Base-by-base conservation (phyloP, 2,113 vertebrate species). In the Girardinichthys multiradiatus region DNA sequence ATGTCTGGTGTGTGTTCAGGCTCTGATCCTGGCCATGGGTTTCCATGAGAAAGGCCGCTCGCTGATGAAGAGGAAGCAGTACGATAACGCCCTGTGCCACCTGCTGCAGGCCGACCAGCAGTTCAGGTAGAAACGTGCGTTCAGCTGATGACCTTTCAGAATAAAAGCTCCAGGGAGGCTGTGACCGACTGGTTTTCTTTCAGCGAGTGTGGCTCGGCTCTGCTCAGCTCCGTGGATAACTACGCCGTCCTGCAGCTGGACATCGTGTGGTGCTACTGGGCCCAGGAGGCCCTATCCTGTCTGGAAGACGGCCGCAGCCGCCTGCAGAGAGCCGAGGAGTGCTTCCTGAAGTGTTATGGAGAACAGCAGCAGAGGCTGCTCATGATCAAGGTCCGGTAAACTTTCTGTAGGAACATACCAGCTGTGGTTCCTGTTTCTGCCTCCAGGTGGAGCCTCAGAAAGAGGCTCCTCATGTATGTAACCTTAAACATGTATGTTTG, bases 181-280 rank as follows among this genome's bases (percentile, higher is more conserved):
- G 21, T 17, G 21, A 11, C 21, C 21, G 24, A 4, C 33, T 35
- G 4, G 5, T 35, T 35, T 35, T n/a, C 24, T 17, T n/a, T 7
- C 89, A 99, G 98, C 11, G 91, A 95, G 74, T 97, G 97, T 2
- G 92, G 93, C 86, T 92, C 91, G 0, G 89, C 95, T 0, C 93
- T 99, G 77, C 93, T 99, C 81, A 83, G 87, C 37, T 96, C 93
- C 0, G 98, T 99, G 39, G 98, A 99, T 58, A 99, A 99, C 88
- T 97, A 94, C 0, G 97, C 96, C 0, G 98, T 99, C 0, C 95
- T 99, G 65, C 97, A 99, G 92, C 93, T 99, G 94, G 98, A 99
- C 69, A 94, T 97, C 0, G 97, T 98, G 74, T 99, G 98, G 98
- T 98, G 97, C 31, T 98, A 97, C 87, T 94, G 93, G 27, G 94